Percentiles rank a stretch among this genome's conserved stretches.
phyloP scores from a whole-genome alignment of 2,797 vertebrate genomes.

The Gephyroberyx darwinii region DNA sequence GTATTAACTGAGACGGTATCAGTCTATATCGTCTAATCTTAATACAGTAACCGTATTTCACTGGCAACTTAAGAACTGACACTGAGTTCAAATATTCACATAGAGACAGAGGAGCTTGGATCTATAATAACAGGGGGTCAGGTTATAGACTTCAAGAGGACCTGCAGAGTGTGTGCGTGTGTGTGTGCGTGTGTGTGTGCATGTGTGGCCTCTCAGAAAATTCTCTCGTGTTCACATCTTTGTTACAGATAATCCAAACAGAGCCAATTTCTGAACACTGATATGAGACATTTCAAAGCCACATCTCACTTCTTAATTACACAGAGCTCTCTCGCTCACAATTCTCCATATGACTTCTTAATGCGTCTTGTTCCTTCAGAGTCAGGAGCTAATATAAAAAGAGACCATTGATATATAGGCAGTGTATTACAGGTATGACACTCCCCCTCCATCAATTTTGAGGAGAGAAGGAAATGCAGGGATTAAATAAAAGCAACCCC shows the following conservation, averaged over 20 bases:
- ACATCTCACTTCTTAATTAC: constrained; percentile 21
- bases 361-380: constrained; percentile 20
- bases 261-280: background rate
- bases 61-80: background rate
- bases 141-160: constrained; percentile 14
- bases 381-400: constrained; percentile 31
- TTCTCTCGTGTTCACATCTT: constrained; percentile 3
- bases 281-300: constrained; percentile 8
- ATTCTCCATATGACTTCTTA: constrained; percentile 12
- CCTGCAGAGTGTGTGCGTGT: constrained; percentile 21
- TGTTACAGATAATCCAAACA: background rate
- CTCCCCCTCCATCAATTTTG: background rate
- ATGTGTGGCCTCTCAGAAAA: background rate
- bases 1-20: constrained; percentile 18
- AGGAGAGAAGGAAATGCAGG: constrained; percentile 8
- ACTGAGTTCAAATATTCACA: background rate
- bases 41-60: background rate
- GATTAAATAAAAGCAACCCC: constrained; percentile 53
- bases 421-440: constrained; percentile 12
- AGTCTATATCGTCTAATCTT: background rate
- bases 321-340: background rate
- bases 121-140: constrained; percentile 21
- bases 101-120: constrained; percentile 2
- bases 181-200: background rate
- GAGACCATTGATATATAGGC: constrained; percentile 44